A percentile compares a stretch with the other conserved stretches of the same genome.
Conservation (phyloP, 2,113 vertebrate genomes). For the Piliocolobus tephrosceles region DNA sequence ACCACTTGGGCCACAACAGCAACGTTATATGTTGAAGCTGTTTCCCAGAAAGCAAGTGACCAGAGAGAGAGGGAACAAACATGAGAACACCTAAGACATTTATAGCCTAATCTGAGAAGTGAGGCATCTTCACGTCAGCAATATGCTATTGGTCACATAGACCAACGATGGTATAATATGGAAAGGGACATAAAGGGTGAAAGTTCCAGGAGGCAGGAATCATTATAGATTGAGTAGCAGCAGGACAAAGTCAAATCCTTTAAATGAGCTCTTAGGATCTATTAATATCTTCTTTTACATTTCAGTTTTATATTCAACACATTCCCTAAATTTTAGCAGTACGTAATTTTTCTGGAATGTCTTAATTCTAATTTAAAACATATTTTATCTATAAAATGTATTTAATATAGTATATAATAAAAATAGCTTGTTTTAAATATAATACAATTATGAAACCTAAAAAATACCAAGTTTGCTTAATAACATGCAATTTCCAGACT, state of each 20-base stretch:
- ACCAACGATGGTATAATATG: neutral
- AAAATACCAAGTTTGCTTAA: neutral
- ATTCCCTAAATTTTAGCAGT: neutral
- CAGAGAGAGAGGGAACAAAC: neutral
- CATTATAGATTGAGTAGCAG: neutral
- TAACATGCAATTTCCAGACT: neutral
- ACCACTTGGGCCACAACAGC: neutral
- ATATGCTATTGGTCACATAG: neutral
- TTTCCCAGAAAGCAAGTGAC: neutral
- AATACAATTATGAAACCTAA: neutral
- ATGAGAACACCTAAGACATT: neutral
- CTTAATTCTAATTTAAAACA: neutral
- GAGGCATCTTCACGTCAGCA: neutral
- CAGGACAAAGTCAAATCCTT: neutral
- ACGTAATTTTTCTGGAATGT: neutral
- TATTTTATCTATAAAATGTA: neutral
- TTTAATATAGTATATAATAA: neutral
- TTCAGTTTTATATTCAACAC: neutral
- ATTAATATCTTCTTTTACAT: neutral
- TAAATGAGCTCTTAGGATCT: too few relatives aligned
- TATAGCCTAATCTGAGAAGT: neutral
- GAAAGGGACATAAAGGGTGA: rapidly evolving
- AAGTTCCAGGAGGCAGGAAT: too few relatives aligned
- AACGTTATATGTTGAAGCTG: neutral
- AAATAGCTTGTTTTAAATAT: neutral